Percentiles rank a stretch among this genome's conserved stretches.
phyloP scores from a whole-genome alignment of 2,797 vertebrate species.

The Tokudaia tokunoshimensis region DNA sequence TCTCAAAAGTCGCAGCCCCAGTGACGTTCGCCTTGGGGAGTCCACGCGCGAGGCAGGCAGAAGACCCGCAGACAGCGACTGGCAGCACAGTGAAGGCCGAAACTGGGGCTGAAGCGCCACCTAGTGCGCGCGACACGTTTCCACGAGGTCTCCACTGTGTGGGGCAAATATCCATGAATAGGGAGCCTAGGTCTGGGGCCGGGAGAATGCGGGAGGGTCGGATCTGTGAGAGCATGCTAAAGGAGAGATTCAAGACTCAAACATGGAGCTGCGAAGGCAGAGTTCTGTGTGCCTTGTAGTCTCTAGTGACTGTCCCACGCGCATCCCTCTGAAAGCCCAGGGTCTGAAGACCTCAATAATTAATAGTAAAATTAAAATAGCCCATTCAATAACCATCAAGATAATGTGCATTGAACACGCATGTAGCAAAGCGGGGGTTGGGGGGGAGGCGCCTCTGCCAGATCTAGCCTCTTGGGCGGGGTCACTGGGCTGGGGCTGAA shows the following conservation, averaged over 20 bases:
- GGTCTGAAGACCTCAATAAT: neutral
- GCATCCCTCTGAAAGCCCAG: neutral
- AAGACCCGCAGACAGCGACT: too few relatives aligned
- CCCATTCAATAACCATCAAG: neutral
- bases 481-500: conserved; percentile 65
- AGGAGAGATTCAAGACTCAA: neutral
- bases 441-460: neutral
- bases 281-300: neutral
- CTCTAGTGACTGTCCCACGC: neutral
- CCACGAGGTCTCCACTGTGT: conserved; percentile 52
- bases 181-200: neutral
- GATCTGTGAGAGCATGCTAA: neutral
- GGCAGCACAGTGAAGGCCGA: neutral
- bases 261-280: neutral
- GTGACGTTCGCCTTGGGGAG: neutral
- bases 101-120: conserved; percentile 73
- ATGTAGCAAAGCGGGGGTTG: neutral
- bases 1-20: neutral
- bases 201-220: neutral
- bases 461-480: conserved; percentile 17
- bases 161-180: neutral
- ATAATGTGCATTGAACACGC: neutral
- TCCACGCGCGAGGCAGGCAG: neutral
- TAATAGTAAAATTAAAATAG: neutral
- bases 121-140: conserved; percentile 73